Evolutionary conservation across 2,113 vertebrate genomes (phyloP), one percentile per base, ranked within the genome.

Genomic region (Thalassoma bifasciatum): DNA sequence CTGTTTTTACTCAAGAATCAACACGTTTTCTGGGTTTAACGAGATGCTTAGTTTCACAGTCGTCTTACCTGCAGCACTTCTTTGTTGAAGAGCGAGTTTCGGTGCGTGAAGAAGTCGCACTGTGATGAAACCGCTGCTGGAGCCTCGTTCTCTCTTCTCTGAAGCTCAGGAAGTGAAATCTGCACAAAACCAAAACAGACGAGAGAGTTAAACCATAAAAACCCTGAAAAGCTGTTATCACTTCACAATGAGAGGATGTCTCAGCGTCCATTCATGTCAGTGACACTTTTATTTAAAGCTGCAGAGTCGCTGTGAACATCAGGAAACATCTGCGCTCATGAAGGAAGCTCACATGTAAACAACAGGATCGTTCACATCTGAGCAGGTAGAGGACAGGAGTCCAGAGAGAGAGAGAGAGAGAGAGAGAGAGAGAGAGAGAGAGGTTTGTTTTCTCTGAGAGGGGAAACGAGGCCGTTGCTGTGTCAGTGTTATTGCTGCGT

Each of bases 321-420:
- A 92, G 93, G 91, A 93, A 92, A 90, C 92, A 93, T 90, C 92
- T 93, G 92, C 86, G 72, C 80, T 59, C 73, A 81, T 53, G 63
- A 58, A 75, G 89, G 83, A 91, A 90, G 83, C 74, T 61, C 19
- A 37, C 68, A 62, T 70, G 65, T 75, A 82, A 81, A 89, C 78
- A 50, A 50, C 73, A 72, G 64, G 51, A 72, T 76, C 61, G 23
- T 34, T 38, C 67, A 74, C 26, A 40, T 42, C 23, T 51, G 21
- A 30, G 6, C 30, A 30, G 30, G 30, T 30, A 30, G 30, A 30
- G 30, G 30, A 30, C 30, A 30, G 3, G 30, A 30, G 30, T 30
- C 30, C 6, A 30, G 6, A 30, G 30, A 4, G 30, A 30, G 30
- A 6, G 6, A 30, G 30, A 6, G 30, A n/a, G n/a, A n/a, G n/a